These are phyloP conservation scores for Acronicta psi DNA, from an alignment of 2,888 invertebrate genomes.

Conservation along the genomic window DNA sequence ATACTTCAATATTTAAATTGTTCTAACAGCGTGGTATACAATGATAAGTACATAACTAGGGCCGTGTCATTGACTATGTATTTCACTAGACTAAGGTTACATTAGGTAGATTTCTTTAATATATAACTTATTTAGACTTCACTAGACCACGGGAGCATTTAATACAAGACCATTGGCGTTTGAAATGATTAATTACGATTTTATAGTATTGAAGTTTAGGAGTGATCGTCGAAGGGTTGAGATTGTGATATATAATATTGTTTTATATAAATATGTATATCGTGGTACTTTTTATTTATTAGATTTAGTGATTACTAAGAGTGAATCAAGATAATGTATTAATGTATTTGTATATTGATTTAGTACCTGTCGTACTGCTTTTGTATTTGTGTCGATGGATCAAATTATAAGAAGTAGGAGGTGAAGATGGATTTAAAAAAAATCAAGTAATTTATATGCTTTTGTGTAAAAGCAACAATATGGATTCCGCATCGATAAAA, in stretches of 20 bases:
- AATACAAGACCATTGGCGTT: conserved; percentile 66
- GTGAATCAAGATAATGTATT: conserved; percentile 51
- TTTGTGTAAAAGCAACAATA: background rate
- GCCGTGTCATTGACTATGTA: conserved; percentile 61
- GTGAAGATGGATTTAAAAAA: conserved; percentile 1
- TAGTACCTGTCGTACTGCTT: conserved; percentile 50
- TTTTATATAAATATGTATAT: conserved; percentile 49
- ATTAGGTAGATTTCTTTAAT: conserved; percentile 68
- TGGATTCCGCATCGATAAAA: conserved; percentile 23
- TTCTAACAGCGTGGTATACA: conserved; percentile 42
- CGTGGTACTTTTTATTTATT: conserved; percentile 52
- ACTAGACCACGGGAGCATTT: conserved; percentile 72
- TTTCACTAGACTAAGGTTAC: conserved; percentile 66
- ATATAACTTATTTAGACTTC: conserved; percentile 65
- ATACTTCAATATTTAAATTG: conserved; percentile 50
- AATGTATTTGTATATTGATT: conserved; percentile 56
- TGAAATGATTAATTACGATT: conserved; percentile 54
- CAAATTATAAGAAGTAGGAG: conserved; percentile 36
- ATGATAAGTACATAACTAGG: conserved; percentile 39
- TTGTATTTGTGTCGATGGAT: conserved; percentile 51
- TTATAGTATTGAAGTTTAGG: conserved; percentile 64
- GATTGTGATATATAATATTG: conserved; percentile 67
- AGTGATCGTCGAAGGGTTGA: conserved; percentile 56
- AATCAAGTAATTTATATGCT: no score
- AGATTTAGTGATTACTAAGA: conserved; percentile 50